Base-by-base conservation (phyloP, 35 echinoderm and acorn worm genomes). In the Stichopus chloronotus region DNA sequence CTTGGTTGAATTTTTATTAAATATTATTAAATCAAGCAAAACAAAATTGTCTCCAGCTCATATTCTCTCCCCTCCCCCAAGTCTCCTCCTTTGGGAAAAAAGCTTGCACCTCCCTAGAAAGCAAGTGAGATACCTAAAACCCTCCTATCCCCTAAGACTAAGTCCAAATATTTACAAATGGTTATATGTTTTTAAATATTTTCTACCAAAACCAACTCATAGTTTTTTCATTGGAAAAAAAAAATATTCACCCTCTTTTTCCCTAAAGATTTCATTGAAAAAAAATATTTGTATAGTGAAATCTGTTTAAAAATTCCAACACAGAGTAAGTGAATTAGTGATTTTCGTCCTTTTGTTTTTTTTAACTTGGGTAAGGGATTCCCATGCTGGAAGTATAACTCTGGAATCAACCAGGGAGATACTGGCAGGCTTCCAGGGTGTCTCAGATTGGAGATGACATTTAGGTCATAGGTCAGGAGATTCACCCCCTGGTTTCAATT, bases 401-500 rank as follows among this genome's bases (percentile, higher is more conserved):
- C 11, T 10, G n/a, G 25, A 24, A 80, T 53, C 52, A 23, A 6
- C 78, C 78, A 25, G 8, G 12, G 69, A 74, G 11, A 23, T 19
- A 83, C 43, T 83, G 8, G 79, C 79, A 53, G 52, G 54, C 10
- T 55, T 83, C 79, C 19, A 13, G 55, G 8, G 55, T 23, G 54
- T 8, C n/a, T n/a, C 23, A 83, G 79, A 83, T 83, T 83, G 54
- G 79, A 19, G 79, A 56, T 83, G 79, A 83, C 79, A 83, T 54
- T 7, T 83, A 83, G 23, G 79, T 83, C 79, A 83, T 4, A 56
- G 79, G 79, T 55, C 79, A 83, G 17, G 54, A 55, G 79, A 83
- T 83, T 83, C 79, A 83, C 79, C 79, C 16, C 30, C 79, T 83
- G 79, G 43, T 23, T 83, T 83, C 54, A 83, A 83, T 83, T 83